Evolutionary conservation across 2,888 invertebrate species (phyloP).

Genomic region (Epinotia bilunana): DNA sequence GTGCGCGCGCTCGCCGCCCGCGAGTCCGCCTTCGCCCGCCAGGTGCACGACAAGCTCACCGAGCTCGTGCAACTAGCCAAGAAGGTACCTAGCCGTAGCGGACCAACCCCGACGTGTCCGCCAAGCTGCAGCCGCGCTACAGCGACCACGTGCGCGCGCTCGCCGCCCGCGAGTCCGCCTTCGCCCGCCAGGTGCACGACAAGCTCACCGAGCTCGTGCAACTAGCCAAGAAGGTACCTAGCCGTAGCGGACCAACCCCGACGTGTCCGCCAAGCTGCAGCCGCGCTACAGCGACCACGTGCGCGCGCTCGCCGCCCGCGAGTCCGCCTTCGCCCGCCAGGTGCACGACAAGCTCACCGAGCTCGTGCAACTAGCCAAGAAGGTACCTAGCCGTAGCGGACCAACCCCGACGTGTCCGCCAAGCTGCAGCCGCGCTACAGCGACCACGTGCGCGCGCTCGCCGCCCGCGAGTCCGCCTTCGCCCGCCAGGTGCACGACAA

Average conservation of each 20-base stretch:
- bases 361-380: conserved; percentile 1
- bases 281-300: no score
- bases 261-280: conserved; percentile 69
- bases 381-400: neutral
- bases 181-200: conserved; percentile 6
- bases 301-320: conserved; percentile 85
- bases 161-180: conserved; percentile 70
- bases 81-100: conserved; percentile 24
- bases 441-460: conserved; percentile 79
- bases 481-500: conserved; percentile 2
- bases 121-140: conserved; percentile 16
- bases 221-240: neutral
- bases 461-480: conserved; percentile 15
- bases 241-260: no score
- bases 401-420: conserved; percentile 67
- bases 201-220: conserved; percentile 7
- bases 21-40: conserved; percentile 1
- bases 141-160: conserved; percentile 10
- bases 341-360: conserved; percentile 1
- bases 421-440: conserved; percentile 71
- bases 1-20: conserved; percentile 90
- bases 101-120: neutral
- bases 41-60: conserved; percentile 8
- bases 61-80: conserved; percentile 5
- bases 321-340: neutral